These are phyloP conservation scores for Hydroisotoma schaefferi DNA, from an alignment of 2,888 invertebrate genomes.

Conservation along the genomic window DNA sequence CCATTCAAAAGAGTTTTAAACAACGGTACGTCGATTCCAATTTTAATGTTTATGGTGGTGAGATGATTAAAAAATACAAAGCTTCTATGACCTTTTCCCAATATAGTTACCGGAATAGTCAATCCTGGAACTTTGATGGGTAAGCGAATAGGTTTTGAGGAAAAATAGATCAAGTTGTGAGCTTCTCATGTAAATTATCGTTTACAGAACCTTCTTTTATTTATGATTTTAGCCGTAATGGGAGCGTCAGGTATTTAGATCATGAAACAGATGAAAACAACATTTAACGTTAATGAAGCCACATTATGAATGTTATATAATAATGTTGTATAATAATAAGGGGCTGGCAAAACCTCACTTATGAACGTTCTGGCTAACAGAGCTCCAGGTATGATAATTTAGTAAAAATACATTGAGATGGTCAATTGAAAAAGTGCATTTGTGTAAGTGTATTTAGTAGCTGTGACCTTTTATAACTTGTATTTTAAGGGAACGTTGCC, in stretches of 20 bases:
- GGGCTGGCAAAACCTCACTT: constrained; percentile 75
- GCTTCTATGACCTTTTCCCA: constrained; percentile 4
- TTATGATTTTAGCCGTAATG: constrained; percentile 17
- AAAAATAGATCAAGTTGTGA: neutral
- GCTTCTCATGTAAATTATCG: neutral
- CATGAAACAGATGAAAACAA: neutral
- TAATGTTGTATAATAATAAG: neutral
- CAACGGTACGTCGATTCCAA: constrained; percentile 59
- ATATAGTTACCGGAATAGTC: constrained; percentile 72
- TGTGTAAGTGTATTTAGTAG: no score
- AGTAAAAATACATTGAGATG: neutral
- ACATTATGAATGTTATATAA: neutral
- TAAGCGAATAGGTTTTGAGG: neutral
- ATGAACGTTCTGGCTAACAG: constrained; percentile 79
- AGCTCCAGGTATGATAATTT: constrained; percentile 63
- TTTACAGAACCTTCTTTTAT: no score
- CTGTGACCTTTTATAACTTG: no score
- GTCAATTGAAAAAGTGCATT: no score
- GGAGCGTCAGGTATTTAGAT: constrained; percentile 59
- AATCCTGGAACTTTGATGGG: constrained; percentile 77
- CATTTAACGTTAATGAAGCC: neutral
- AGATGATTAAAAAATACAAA: constrained; percentile 6
- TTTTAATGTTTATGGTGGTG: neutral
- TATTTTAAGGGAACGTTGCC: constrained; percentile 61
- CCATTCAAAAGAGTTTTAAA: constrained; percentile 70